These are phyloP conservation scores for Crematogaster levior DNA, from an alignment of 2,888 invertebrate genomes.

Conservation along the genomic window DNA sequence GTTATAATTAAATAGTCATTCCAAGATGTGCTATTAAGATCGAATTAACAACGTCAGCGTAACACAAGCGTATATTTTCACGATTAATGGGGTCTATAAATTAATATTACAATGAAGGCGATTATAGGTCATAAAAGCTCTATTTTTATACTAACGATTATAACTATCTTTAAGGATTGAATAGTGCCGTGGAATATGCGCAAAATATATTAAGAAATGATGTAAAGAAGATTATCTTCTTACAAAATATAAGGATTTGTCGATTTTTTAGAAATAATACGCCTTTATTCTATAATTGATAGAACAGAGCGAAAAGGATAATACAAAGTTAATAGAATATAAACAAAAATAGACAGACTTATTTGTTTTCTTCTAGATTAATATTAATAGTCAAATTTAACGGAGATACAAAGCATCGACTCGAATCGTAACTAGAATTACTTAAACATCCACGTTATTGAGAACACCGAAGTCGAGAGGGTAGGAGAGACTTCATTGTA, in stretches of 20 bases:
- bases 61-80: neutral
- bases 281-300: neutral
- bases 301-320: neutral
- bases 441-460: neutral
- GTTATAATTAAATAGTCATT: neutral
- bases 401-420: neutral
- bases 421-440: neutral
- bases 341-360: neutral
- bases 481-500: neutral
- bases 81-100: neutral
- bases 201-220: neutral
- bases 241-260: slow-evolving; percentile 1
- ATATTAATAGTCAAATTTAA: neutral
- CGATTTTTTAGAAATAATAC: neutral
- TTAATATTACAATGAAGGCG: neutral
- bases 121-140: slow-evolving; percentile 11
- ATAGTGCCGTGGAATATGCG: neutral
- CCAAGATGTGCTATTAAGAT: slow-evolving; percentile 3
- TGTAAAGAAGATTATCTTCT: neutral
- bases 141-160: slow-evolving; percentile 31
- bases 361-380: neutral
- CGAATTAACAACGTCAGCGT: neutral
- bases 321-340: neutral
- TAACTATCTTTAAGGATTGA: slow-evolving; percentile 18
- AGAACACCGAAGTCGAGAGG: neutral